These are phyloP conservation scores for Eilema depressum DNA, from an alignment of 2,888 invertebrate species.

Conservation along the genomic window DNA sequence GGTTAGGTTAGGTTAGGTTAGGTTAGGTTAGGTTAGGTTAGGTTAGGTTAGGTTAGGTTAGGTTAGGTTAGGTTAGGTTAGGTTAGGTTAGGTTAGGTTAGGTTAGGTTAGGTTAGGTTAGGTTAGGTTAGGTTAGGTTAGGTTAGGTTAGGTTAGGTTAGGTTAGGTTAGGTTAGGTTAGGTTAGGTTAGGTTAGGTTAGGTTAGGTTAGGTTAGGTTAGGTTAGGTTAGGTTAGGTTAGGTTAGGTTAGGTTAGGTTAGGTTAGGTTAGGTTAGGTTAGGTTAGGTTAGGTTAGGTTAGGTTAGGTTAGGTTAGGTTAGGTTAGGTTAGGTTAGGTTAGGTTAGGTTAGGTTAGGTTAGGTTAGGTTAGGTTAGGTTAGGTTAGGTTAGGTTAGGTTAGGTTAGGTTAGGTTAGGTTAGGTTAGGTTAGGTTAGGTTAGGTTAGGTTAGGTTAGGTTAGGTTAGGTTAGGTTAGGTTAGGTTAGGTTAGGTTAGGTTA, in stretches of 20 bases:
- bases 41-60: conserved; percentile 7
- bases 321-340: conserved; percentile 22
- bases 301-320: conserved; percentile 21
- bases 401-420: conserved; percentile 15
- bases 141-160: conserved; percentile 17
- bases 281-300: conserved; percentile 16
- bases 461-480: too few relatives aligned
- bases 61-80: conserved; percentile 7
- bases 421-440: conserved; percentile 7
- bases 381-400: conserved; percentile 12
- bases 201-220: conserved; percentile 7
- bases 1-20: conserved; percentile 7
- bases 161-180: conserved; percentile 17
- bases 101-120: conserved; percentile 19
- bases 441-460: neutral
- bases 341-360: conserved; percentile 23
- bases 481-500: too few relatives aligned
- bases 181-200: conserved; percentile 15
- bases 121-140: conserved; percentile 17
- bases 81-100: conserved; percentile 10
- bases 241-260: conserved; percentile 12
- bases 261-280: conserved; percentile 8
- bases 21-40: conserved; percentile 7
- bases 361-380: conserved; percentile 22
- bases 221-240: conserved; percentile 15